Conservation (phyloP, 2,113 vertebrate genomes). For the Triplophysa siluroides region DNA sequence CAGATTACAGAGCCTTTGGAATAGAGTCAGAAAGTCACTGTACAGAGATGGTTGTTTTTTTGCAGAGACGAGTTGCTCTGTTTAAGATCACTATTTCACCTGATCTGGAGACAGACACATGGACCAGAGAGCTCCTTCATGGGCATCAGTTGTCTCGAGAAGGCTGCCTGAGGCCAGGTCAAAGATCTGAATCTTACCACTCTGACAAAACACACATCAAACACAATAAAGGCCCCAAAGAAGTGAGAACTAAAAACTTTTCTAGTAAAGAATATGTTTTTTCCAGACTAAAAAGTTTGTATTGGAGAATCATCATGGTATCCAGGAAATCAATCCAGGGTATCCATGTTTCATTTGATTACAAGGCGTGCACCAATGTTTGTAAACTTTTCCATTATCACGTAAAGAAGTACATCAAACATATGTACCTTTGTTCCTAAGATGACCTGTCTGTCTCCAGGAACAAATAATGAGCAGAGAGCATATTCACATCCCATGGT, state of each 20-base stretch:
- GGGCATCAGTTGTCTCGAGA: conserved; percentile 82
- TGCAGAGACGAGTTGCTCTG: background rate
- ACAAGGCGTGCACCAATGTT: too few species aligned
- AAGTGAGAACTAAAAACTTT: background rate
- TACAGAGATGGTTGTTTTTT: background rate
- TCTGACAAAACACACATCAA: conserved; percentile 67
- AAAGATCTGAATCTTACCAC: conserved; percentile 91
- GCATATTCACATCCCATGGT: conserved; percentile 94
- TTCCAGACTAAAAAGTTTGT: too few species aligned
- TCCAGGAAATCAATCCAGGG: too few species aligned
- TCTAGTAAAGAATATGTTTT: background rate
- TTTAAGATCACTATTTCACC: conserved; percentile 68
- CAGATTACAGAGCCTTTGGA: background rate
- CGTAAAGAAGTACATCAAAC: background rate
- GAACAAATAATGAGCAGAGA: conserved; percentile 91
- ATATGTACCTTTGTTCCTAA: conserved; percentile 88
- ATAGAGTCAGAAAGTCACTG: background rate
- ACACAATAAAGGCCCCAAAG: background rate
- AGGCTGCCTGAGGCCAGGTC: conserved; percentile 89
- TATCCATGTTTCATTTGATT: too few species aligned
- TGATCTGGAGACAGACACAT: conserved; percentile 90
- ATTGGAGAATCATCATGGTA: too few species aligned
- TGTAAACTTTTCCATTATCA: too few species aligned
- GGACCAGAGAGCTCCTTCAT: conserved; percentile 87
- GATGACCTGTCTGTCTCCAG: conserved; percentile 92